phyloP scores from a whole-genome alignment of 2,888 invertebrate genomes.

The Dynastes maya region DNA sequence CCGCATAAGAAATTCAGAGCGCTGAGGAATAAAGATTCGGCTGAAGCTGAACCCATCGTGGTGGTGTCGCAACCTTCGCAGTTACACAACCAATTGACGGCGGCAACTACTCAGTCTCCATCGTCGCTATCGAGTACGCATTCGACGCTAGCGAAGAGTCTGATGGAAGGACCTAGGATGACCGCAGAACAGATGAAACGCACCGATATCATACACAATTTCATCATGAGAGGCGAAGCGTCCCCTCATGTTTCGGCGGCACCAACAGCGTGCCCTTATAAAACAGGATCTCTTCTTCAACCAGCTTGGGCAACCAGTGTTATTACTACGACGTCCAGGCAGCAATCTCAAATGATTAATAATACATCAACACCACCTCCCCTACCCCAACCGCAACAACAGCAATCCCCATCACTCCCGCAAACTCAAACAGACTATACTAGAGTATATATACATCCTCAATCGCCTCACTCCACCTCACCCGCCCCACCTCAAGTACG shows the following conservation, averaged over 20 bases:
- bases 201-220: conserved; percentile 93
- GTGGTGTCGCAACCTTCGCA: conserved; percentile 65
- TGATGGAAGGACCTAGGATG: conserved; percentile 95
- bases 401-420: conserved; percentile 59
- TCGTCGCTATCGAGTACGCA: conserved; percentile 88
- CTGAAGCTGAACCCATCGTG: conserved; percentile 82
- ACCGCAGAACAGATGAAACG: conserved; percentile 94
- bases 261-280: conserved; percentile 70
- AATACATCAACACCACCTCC: conserved; percentile 66
- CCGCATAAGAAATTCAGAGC: conserved; percentile 97
- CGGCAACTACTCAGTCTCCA: conserved; percentile 69
- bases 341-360: conserved; percentile 62
- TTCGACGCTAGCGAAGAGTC: conserved; percentile 90
- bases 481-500: conserved; percentile 66
- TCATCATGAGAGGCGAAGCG: conserved; percentile 86
- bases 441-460: conserved; percentile 67
- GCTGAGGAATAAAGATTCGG: conserved; percentile 83
- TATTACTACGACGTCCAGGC: conserved; percentile 75
- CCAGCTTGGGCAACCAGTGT: conserved; percentile 75
- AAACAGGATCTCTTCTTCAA: conserved; percentile 63
- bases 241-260: conserved; percentile 73
- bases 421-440: conserved; percentile 70
- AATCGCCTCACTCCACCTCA: conserved; percentile 71
- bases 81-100: conserved; percentile 60
- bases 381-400: conserved; percentile 46